A percentile compares a stretch with the other conserved stretches of the same genome.
Evolutionary conservation across 2,113 vertebrate genomes (phyloP).

Genomic region (Sitta europaea): DNA sequence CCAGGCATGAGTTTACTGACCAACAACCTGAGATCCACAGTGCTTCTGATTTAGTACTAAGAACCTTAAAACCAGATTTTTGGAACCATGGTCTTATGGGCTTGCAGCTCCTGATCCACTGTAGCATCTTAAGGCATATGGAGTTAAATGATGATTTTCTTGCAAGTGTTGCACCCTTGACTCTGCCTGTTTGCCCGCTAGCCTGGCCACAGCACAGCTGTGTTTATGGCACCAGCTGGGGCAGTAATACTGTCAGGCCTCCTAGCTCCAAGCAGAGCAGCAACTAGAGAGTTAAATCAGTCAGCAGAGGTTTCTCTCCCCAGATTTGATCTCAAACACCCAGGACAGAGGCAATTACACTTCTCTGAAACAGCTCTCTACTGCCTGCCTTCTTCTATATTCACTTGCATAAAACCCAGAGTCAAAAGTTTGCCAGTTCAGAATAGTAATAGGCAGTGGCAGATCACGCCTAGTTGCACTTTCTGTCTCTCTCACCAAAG

Average conservation of each 20-base stretch:
- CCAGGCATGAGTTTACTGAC: accelerated
- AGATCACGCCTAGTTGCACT: neutral
- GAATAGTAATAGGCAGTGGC: neutral
- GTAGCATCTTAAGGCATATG: neutral
- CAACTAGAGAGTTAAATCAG: neutral
- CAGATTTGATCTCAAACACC: neutral
- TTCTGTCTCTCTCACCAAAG: neutral
- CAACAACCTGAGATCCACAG: neutral
- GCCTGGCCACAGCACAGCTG: neutral
- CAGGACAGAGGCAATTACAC: neutral
- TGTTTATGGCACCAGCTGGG: neutral
- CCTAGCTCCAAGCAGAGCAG: neutral
- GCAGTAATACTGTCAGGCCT: neutral
- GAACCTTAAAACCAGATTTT: neutral
- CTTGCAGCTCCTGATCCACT: neutral
- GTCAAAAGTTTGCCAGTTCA: neutral
- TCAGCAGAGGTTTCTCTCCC: neutral
- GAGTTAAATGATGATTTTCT: neutral
- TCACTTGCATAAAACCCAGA: neutral
- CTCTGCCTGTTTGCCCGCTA: neutral
- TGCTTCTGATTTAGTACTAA: neutral
- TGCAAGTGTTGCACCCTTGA: neutral
- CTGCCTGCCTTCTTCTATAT: neutral
- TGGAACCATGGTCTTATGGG: neutral
- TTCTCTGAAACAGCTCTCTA: neutral